Evolutionary conservation across 2,888 invertebrate species (phyloP), one percentile per base, ranked within the genome.

Genomic region (Cephonodes hylas): DNA sequence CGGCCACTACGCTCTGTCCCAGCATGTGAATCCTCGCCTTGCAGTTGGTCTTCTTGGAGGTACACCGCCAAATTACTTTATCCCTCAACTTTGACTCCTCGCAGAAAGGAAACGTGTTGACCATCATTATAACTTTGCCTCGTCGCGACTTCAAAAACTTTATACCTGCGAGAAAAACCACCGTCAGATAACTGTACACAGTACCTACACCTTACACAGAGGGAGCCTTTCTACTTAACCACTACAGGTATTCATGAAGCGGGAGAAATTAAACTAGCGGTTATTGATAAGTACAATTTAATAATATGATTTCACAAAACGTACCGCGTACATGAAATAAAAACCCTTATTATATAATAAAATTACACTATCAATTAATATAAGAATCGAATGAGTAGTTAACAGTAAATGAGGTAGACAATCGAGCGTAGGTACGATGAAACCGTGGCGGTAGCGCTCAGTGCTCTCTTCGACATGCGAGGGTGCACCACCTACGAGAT

Each of bases 221-320:
- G n/a, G n/a, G n/a, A n/a, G n/a, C n/a, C n/a, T n/a, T n/a, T n/a
- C n/a, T 3, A 15, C 53, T 59, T 60, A 2, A 20, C 59, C 48
- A 60, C 45, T 13, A 18, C 58, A 69, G 60, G 56, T 65, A 61
- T 20, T 22, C 13, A 13, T 2, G 18, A 4, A 23, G 59, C 63
- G 67, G 60, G 34, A 58, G 20, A 85, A 91, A 89, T 88, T 67
- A 92, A 90, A 92, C 90, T 27, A 86, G 73, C 90, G 88, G 76
- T 91, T 84, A 85, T 86, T 89, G 83, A 88, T 91, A 92, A 91
- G 90, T 91, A 91, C 91, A 91, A 88, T 91, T 88, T 92, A 91
- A 88, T 86, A 85, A 88, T 91, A 87, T 86, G 83, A 87, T 88
- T 89, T 85, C 91, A 92, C 91, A 91, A 91, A 89, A 92, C 88